Percentiles rank a stretch among this genome's conserved stretches.
Conservation (phyloP, 2,113 vertebrate species). For the Albula goreensis region DNA sequence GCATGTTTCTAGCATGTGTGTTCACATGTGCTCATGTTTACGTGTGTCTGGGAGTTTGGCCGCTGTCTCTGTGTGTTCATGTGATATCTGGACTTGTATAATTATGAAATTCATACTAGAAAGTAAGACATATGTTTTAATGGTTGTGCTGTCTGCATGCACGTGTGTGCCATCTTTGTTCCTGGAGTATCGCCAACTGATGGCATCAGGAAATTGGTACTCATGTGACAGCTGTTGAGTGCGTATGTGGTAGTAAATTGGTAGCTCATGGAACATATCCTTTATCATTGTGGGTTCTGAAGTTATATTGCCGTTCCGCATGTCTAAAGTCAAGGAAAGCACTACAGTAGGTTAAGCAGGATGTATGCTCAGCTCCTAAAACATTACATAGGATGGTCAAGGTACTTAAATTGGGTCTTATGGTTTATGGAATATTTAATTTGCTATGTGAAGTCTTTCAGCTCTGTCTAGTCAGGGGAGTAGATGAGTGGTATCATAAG, state of each 20-base stretch:
- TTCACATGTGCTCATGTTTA: slow-evolving; percentile 10
- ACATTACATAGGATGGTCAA: background rate
- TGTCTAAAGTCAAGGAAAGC: background rate
- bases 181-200: no score
- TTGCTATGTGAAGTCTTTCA: background rate
- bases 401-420: background rate
- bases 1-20: slow-evolving; percentile 1
- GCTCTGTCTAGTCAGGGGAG: background rate
- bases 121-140: no score
- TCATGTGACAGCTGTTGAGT: no score
- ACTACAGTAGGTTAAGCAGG: background rate
- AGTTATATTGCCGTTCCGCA: no score
- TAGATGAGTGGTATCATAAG: background rate
- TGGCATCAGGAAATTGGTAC: no score
- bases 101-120: background rate
- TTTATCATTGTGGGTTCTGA: no score
- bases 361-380: background rate
- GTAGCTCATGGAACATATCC: no score
- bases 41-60: background rate
- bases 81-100: background rate
- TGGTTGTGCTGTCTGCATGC: no score
- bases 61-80: no score
- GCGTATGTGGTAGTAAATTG: no score
- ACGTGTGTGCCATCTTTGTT: no score
- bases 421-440: background rate